These are phyloP conservation scores for Silurus lanzhouensis DNA, from an alignment of 2,797 vertebrate species.

Conservation along the genomic window DNA sequence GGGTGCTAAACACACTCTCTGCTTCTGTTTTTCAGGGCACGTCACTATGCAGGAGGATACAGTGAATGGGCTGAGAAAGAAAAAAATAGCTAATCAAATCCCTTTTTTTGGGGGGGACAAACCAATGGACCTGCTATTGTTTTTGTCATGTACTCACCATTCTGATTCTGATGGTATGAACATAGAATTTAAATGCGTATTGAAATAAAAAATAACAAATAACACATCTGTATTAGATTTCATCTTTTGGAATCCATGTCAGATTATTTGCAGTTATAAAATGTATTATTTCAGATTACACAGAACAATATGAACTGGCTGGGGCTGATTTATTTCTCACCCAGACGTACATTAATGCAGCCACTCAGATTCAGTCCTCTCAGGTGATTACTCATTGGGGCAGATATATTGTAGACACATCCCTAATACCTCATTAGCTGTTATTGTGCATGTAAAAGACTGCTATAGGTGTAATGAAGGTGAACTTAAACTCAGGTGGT, in stretches of 20 bases:
- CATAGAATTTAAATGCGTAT: background rate
- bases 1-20: constrained; percentile 20
- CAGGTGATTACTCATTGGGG: background rate
- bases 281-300: background rate
- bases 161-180: background rate
- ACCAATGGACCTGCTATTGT: background rate
- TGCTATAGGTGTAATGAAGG: background rate
- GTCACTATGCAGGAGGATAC: constrained; percentile 74
- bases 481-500: background rate
- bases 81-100: constrained; percentile 42
- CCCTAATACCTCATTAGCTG: background rate
- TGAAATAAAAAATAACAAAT: background rate
- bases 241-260: background rate
- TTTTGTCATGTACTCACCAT: background rate
- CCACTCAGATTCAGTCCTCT: background rate
- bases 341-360: background rate
- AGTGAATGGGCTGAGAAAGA: constrained; percentile 68
- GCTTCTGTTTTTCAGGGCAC: constrained; percentile 59
- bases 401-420: background rate
- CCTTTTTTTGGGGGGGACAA: background rate
- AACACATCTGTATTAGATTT: background rate
- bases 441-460: too few species aligned
- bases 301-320: background rate
- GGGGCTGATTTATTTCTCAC: background rate
- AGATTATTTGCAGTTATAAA: background rate